Percentiles rank a stretch among this genome's conserved stretches.
These are phyloP conservation scores for Clitarchus hookeri DNA, from an alignment of 2,888 invertebrate species.

Conservation along the genomic window DNA sequence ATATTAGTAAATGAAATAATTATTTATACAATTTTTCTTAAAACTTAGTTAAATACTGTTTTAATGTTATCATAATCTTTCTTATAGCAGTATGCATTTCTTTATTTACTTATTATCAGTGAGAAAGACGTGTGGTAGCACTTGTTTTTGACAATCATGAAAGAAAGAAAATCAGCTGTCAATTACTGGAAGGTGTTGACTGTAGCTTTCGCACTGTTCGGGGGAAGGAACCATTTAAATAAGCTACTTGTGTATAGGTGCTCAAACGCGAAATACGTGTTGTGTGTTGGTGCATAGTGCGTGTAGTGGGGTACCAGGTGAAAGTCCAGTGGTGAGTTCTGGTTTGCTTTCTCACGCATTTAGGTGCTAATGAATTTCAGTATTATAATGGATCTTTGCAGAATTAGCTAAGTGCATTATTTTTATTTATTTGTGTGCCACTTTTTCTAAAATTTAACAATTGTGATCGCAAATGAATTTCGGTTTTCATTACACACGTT, in stretches of 20 bases:
- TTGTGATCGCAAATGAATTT: too few species aligned
- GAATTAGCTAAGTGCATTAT: too few species aligned
- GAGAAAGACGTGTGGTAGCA: background rate
- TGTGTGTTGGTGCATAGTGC: background rate
- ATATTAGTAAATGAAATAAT: background rate
- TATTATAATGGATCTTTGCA: too few species aligned
- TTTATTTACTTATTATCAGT: background rate
- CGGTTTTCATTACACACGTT: too few species aligned
- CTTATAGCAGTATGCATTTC: background rate
- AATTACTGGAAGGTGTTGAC: background rate
- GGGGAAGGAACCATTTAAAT: background rate
- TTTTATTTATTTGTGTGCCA: too few species aligned
- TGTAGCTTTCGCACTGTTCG: background rate
- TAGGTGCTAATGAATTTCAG: too few species aligned
- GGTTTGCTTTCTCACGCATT: too few species aligned
- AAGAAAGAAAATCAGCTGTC: slow-evolving; percentile 9
- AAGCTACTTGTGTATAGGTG: background rate
- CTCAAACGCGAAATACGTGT: background rate
- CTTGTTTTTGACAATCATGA: background rate
- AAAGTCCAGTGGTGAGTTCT: too few species aligned
- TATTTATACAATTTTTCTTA: background rate
- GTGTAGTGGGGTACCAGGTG: background rate
- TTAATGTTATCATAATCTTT: background rate
- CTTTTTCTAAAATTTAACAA: too few species aligned
- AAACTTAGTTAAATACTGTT: background rate